Conservation (phyloP, 2,888 invertebrate species). For the Apodemia mormo region DNA sequence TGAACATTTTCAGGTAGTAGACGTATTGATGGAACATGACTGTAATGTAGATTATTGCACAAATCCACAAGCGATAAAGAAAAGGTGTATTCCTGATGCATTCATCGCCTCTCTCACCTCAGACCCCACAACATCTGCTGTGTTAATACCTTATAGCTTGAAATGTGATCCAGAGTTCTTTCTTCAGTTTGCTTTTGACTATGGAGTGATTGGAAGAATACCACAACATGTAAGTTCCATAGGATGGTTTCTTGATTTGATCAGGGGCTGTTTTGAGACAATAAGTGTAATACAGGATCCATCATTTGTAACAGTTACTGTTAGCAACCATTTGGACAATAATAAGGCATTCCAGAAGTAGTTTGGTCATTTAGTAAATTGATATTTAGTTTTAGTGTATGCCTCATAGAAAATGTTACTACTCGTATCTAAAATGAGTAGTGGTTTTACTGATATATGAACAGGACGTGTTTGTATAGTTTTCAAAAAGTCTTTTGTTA, state of each 20-base stretch:
- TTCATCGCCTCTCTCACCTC: slow-evolving; percentile 61
- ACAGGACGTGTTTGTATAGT: too few species aligned
- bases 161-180: slow-evolving; percentile 63
- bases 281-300: too few species aligned
- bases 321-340: too few species aligned
- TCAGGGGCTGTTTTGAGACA: neutral
- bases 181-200: slow-evolving; percentile 49
- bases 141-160: slow-evolving; percentile 65
- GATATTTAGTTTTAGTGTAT: too few species aligned
- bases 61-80: slow-evolving; percentile 34
- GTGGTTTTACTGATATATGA: too few species aligned
- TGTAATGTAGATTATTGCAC: slow-evolving; percentile 72
- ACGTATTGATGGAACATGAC: slow-evolving; percentile 62
- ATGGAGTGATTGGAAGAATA: slow-evolving; percentile 52
- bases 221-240: slow-evolving; percentile 51
- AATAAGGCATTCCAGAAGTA: too few species aligned
- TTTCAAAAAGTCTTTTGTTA: too few species aligned
- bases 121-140: slow-evolving; percentile 52
- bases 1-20: slow-evolving; percentile 55
- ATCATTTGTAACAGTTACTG: too few species aligned
- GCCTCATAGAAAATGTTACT: too few species aligned
- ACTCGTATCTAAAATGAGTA: too few species aligned
- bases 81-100: slow-evolving; percentile 61
- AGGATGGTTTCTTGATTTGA: neutral
- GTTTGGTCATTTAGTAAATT: too few species aligned